Evolutionary conservation across 2,888 invertebrate genomes (phyloP), one percentile per base, ranked within the genome.

Genomic region (Orgyia antiqua): DNA sequence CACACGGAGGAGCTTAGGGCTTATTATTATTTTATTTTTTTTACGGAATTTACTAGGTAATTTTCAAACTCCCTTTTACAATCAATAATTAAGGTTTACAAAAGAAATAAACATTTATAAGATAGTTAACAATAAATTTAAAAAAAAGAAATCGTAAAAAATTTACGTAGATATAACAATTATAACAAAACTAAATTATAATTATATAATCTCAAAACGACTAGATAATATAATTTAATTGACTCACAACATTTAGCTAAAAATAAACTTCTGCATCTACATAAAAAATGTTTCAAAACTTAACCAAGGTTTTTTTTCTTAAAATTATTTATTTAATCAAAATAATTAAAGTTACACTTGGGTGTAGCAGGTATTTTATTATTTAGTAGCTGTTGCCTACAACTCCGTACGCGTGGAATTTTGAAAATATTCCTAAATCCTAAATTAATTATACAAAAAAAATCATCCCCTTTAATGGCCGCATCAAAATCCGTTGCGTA

Each of bases 161-260:
- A 23, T n/a, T n/a, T n/a, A n/a, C n/a, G n/a, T n/a, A n/a, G n/a
- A n/a, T n/a, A n/a, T n/a, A n/a, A n/a, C n/a, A n/a, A n/a, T n/a
- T n/a, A n/a, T n/a, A n/a, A n/a, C n/a, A n/a, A n/a, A n/a, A n/a
- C n/a, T n/a, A n/a, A n/a, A n/a, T n/a, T n/a, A n/a, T n/a, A n/a
- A n/a, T n/a, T n/a, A n/a, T n/a, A 59, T 60, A 76, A 80, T 77
- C 70, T 80, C 73, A 69, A 74, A 76, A 72, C 68, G 83, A 83
- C 83, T 82, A 83, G 83, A 82, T 63, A 60, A 8, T 61, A 56
- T 56, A 51, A 43, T 61, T 52, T 72, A 79, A 80, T 79, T 79
- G 78, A 82, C 77, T 68, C 56, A 76, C 68, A 72, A 78, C 69
- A 77, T 59, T 62, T 47, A 69, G 42, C 58, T 66, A 67, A 51